Evolutionary conservation across 2,888 invertebrate species (phyloP).

Genomic region (Diaphora mendica): DNA sequence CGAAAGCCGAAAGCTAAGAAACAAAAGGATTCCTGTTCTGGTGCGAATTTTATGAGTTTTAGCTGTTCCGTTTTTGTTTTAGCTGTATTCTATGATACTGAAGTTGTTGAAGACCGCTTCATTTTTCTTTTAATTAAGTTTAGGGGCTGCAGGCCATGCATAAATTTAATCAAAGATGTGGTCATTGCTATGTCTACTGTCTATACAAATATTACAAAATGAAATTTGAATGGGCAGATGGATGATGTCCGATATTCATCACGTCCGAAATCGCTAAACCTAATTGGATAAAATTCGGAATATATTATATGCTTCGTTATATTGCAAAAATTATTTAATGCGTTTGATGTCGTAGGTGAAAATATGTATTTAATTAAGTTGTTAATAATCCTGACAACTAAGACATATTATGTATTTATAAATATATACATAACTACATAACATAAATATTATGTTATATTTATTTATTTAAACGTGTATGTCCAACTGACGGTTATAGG

Average conservation of each 20-base stretch:
- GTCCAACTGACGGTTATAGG: too few relatives aligned
- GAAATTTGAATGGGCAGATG: neutral
- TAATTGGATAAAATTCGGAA: neutral
- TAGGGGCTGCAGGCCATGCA: neutral
- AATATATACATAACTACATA: too few relatives aligned
- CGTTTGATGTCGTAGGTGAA: too few relatives aligned
- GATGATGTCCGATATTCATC: too few relatives aligned
- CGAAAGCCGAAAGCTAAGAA: slow-evolving; percentile 17
- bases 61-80: slow-evolving; percentile 10
- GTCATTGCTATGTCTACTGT: neutral
- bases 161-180: neutral
- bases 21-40: slow-evolving; percentile 21
- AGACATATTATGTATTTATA: too few relatives aligned
- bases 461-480: too few relatives aligned
- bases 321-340: too few relatives aligned
- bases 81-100: slow-evolving; percentile 1
- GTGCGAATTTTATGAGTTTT: slow-evolving; percentile 24
- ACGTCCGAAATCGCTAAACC: neutral
- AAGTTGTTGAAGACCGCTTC: neutral
- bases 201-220: neutral
- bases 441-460: too few relatives aligned
- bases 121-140: slow-evolving; percentile 5
- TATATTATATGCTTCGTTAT: too few relatives aligned
- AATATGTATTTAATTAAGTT: too few relatives aligned
- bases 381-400: too few relatives aligned